A percentile compares a stretch with the other conserved stretches of the same genome.
phyloP scores from a whole-genome alignment of 1,140 invertebrate species.

The Xylocopa sonorina region DNA sequence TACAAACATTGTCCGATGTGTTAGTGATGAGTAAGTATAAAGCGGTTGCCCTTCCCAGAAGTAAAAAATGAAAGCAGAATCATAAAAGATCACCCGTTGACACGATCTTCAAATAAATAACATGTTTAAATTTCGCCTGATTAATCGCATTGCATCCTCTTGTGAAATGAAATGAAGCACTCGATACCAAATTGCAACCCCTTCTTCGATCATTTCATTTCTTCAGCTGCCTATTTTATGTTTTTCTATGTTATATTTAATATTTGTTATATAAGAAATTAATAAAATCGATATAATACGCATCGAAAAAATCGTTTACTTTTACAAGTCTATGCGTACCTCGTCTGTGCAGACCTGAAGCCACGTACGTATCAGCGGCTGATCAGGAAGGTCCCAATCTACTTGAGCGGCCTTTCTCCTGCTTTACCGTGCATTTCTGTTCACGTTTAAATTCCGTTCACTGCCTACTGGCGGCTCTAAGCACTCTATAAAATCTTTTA shows the following conservation, averaged over 20 bases:
- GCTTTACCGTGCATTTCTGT: conserved; percentile 5
- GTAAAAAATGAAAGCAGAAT: background rate
- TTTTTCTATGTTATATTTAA: background rate
- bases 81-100: background rate
- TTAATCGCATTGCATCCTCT: background rate
- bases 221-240: background rate
- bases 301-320: background rate
- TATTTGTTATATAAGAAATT: background rate
- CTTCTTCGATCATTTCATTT: background rate
- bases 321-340: no score
- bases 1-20: background rate
- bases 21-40: no score
- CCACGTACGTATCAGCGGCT: conserved; percentile 23
- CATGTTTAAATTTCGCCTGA: background rate
- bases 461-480: conserved; percentile 23
- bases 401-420: background rate
- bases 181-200: background rate
- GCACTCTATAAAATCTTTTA: background rate
- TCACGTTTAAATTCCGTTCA: background rate
- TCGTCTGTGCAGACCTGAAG: background rate
- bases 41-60: no score
- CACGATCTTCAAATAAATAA: background rate
- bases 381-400: conserved; percentile 18
- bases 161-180: no score
- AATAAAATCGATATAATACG: background rate